Evolutionary conservation across 2,888 invertebrate species (phyloP).

Genomic region (Lapara coniferarum): DNA sequence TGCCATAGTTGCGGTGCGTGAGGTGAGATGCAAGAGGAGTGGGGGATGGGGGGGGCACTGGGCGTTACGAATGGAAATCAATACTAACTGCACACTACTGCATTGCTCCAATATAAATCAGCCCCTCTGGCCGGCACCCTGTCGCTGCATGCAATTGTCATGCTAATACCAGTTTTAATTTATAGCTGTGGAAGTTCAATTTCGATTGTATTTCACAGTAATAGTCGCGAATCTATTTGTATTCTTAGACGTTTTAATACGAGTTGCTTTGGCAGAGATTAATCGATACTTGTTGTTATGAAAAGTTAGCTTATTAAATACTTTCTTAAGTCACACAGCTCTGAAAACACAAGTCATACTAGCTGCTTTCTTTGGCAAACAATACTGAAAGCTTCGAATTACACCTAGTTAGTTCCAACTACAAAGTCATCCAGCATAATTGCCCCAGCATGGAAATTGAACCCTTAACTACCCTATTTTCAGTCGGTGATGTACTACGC

Average conservation of each 20-base stretch:
- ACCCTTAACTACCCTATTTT: too few species aligned
- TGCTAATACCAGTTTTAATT: slow-evolving; percentile 38
- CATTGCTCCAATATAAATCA: slow-evolving; percentile 84
- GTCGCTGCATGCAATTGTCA: slow-evolving; percentile 66
- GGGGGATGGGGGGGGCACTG: slow-evolving; percentile 50
- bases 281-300: too few species aligned
- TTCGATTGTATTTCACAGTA: slow-evolving; percentile 35
- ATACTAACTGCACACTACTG: slow-evolving; percentile 84
- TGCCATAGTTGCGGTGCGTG: slow-evolving; percentile 76
- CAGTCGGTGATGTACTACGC: too few species aligned
- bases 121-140: slow-evolving; percentile 68
- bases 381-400: too few species aligned
- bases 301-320: too few species aligned
- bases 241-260: slow-evolving; percentile 51
- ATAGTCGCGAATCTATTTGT: slow-evolving; percentile 63
- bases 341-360: too few species aligned
- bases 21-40: slow-evolving; percentile 66
- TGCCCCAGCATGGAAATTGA: too few species aligned
- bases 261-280: slow-evolving; percentile 29
- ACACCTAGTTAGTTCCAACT: too few species aligned
- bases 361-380: too few species aligned
- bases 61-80: slow-evolving; percentile 81
- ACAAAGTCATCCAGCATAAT: too few species aligned
- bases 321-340: too few species aligned
- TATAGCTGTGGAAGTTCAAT: background rate